A percentile compares a stretch with the other conserved stretches of the same genome.
Conservation (phyloP, 2,888 invertebrate genomes). For the Chromoteleia sp. region DNA sequence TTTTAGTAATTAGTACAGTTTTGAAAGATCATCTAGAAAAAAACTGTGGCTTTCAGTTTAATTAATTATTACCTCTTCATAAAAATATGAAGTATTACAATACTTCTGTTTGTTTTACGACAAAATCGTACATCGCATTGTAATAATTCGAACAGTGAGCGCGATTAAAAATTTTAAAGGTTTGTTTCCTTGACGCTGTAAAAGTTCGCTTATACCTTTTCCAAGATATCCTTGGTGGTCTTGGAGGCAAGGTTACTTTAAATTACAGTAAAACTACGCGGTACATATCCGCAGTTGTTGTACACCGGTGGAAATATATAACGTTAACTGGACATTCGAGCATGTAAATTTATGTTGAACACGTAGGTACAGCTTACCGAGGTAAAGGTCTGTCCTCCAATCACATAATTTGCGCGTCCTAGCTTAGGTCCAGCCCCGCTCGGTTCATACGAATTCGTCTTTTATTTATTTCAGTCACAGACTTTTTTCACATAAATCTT, state of each 20-base stretch:
- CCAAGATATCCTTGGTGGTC: slow-evolving; percentile 69
- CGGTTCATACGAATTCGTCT: slow-evolving; percentile 36
- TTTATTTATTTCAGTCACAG: slow-evolving; percentile 52
- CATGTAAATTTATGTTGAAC: slow-evolving; percentile 74
- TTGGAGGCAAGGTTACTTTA: slow-evolving; percentile 71
- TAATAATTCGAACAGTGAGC: slow-evolving; percentile 11
- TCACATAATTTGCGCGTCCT: slow-evolving; percentile 70
- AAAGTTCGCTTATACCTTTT: slow-evolving; percentile 60
- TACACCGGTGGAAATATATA: slow-evolving; percentile 69
- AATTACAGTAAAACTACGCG: slow-evolving; percentile 72
- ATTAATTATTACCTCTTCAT: background rate
- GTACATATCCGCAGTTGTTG: slow-evolving; percentile 69
- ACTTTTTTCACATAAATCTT: slow-evolving; percentile 42
- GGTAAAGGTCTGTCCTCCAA: slow-evolving; percentile 67
- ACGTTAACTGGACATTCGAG: slow-evolving; percentile 71
- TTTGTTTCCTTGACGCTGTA: slow-evolving; percentile 56
- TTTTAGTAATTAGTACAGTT: no score
- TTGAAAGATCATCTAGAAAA: no score
- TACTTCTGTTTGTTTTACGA: slow-evolving; percentile 7
- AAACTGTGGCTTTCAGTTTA: no score
- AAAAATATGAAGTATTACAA: background rate
- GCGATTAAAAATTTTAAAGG: slow-evolving; percentile 48
- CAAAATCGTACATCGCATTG: slow-evolving; percentile 3
- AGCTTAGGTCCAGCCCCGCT: slow-evolving; percentile 39
- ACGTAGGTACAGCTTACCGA: slow-evolving; percentile 69